Conservation (phyloP, 2,797 vertebrate genomes). For the Orestias chungarensis region DNA sequence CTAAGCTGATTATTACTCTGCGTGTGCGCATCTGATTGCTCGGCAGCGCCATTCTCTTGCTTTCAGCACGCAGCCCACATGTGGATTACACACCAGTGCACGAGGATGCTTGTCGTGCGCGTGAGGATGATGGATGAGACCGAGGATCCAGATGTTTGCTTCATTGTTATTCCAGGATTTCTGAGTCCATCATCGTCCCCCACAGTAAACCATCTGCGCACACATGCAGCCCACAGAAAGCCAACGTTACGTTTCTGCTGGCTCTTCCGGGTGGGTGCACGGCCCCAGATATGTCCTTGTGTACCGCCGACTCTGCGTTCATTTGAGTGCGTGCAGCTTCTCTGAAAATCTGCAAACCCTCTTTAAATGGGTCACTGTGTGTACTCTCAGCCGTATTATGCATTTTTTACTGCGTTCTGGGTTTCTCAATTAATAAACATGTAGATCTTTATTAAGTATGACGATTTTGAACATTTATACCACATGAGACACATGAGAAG, state of each 20-base stretch:
- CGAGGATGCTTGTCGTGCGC: constrained; percentile 31
- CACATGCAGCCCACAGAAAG: constrained; percentile 31
- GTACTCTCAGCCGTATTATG: constrained; percentile 2
- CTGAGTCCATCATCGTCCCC: constrained; percentile 59
- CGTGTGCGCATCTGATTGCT: constrained; percentile 35
- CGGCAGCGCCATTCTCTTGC: constrained; percentile 52
- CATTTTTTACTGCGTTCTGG: neutral
- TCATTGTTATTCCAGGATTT: constrained; percentile 65
- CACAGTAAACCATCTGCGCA: constrained; percentile 43
- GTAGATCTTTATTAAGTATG: neutral
- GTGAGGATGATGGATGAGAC: constrained; percentile 9
- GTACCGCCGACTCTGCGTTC: constrained; percentile 67
- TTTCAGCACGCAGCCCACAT: constrained; percentile 64
- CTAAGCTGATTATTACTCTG: constrained; percentile 18
- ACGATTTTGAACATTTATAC: neutral
- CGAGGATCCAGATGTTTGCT: constrained; percentile 72
- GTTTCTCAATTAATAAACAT: neutral
- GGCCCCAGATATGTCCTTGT: constrained; percentile 57
- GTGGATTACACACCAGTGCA: constrained; percentile 53
- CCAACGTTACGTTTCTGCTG: constrained; percentile 40
- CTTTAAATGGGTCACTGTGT: constrained; percentile 62
- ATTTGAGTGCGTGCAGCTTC: constrained; percentile 70
- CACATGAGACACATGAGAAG: neutral
- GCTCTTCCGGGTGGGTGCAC: constrained; percentile 64
- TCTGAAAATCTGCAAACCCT: constrained; percentile 61